These are phyloP conservation scores for Scelioninae gen. 2 DNA, from an alignment of 2,888 invertebrate genomes.

Conservation along the genomic window DNA sequence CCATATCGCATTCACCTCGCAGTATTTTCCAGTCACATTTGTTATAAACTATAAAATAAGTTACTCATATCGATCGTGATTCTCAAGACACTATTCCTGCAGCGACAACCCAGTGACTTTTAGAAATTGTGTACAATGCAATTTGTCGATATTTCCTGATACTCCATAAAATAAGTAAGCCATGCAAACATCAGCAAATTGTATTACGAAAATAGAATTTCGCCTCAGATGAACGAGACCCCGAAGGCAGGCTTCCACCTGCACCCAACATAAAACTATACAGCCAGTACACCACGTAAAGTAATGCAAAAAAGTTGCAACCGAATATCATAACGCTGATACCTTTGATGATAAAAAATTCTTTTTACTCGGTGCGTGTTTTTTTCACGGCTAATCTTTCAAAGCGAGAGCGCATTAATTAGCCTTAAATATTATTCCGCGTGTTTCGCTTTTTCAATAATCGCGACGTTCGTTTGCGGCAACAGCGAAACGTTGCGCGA, in stretches of 20 bases:
- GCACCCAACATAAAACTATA: conserved; percentile 21
- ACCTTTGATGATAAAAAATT: conserved; percentile 30
- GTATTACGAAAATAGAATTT: conserved; percentile 54
- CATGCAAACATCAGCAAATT: conserved; percentile 54
- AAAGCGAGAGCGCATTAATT: conserved; percentile 21
- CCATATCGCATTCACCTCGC: too few relatives aligned
- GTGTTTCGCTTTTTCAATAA: neutral
- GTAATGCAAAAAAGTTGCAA: conserved; percentile 25
- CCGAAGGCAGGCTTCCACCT: conserved; percentile 35
- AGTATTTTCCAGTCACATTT: too few relatives aligned
- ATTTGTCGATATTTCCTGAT: conserved; percentile 43
- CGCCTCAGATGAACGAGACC: conserved; percentile 30
- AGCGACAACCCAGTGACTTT: conserved; percentile 21
- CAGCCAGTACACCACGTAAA: conserved; percentile 19
- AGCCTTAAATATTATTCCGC: neutral
- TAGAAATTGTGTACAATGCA: conserved; percentile 21
- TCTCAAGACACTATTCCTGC: conserved; percentile 5
- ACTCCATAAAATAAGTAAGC: conserved; percentile 44
- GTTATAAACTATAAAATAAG: too few relatives aligned
- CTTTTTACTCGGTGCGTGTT: neutral
- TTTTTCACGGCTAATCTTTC: conserved; percentile 8
- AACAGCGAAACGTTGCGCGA: too few relatives aligned
- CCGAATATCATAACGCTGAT: conserved; percentile 33
- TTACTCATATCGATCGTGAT: too few relatives aligned
- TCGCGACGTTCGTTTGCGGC: conserved; percentile 2